These are phyloP conservation scores for Ophonus ardosiacus DNA, from an alignment of 2,888 invertebrate species.

Conservation along the genomic window DNA sequence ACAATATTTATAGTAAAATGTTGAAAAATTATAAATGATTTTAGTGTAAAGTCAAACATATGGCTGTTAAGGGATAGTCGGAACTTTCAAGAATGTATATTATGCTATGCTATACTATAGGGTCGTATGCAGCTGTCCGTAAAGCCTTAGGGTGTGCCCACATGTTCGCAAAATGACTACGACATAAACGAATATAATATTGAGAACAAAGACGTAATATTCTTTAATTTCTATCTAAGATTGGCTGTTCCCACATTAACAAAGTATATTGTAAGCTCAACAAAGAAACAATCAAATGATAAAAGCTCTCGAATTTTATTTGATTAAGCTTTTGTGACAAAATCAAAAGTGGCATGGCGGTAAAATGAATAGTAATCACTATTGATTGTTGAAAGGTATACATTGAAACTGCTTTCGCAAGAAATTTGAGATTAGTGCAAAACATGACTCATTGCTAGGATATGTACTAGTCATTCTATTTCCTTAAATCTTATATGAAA, in stretches of 20 bases:
- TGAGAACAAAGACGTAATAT: not conserved
- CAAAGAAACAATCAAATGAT: slow-evolving; percentile 56
- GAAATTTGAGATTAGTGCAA: slow-evolving; percentile 8
- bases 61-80: slow-evolving; percentile 28
- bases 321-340: slow-evolving; percentile 57
- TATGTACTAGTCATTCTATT: slow-evolving; percentile 18
- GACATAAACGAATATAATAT: not conserved
- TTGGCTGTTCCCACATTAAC: not conserved
- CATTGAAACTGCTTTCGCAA: slow-evolving; percentile 5
- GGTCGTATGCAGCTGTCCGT: slow-evolving; percentile 52
- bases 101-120: not conserved
- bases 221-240: slow-evolving; percentile 19
- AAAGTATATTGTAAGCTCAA: slow-evolving; percentile 23
- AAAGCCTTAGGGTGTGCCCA: slow-evolving; percentile 54
- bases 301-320: slow-evolving; percentile 43
- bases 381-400: slow-evolving; percentile 45
- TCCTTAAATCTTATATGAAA: not conserved
- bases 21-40: not conserved
- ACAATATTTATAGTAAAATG: not conserved
- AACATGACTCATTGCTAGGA: slow-evolving; percentile 10
- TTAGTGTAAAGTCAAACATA: slow-evolving; percentile 8
- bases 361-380: slow-evolving; percentile 19
- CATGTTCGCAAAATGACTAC: slow-evolving; percentile 53
- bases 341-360: slow-evolving; percentile 1
- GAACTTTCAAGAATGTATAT: slow-evolving; percentile 5